phyloP scores from a whole-genome alignment of 37 sponge, comb jelly and placozoan genomes.

The Hexactinellida sp. region DNA sequence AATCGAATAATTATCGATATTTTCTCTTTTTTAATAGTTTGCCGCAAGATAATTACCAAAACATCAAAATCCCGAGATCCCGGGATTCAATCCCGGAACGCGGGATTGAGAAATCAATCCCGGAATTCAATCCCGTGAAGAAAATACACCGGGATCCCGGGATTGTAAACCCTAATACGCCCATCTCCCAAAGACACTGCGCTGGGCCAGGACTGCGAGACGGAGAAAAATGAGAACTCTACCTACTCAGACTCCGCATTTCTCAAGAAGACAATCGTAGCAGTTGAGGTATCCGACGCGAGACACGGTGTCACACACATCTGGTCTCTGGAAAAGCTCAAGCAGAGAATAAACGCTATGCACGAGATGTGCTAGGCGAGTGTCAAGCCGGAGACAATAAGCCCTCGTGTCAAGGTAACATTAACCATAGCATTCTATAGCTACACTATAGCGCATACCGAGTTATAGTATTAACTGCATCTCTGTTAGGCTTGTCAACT shows the following conservation, averaged over 20 bases:
- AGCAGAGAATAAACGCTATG: conserved; percentile 56
- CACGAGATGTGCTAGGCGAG: conserved; percentile 33
- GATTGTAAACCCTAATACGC: too few species aligned
- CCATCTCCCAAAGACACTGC: conserved; percentile 51
- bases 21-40: too few species aligned
- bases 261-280: conserved; percentile 37
- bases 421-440: too few species aligned
- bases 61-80: too few species aligned
- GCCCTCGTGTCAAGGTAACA: background rate
- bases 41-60: too few species aligned
- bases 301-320: conserved; percentile 58
- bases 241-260: background rate
- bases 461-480: background rate
- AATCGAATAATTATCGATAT: too few species aligned
- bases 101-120: too few species aligned
- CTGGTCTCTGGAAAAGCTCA: conserved; percentile 73
- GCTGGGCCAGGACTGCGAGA: conserved; percentile 26
- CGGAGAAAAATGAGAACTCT: background rate
- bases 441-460: background rate
- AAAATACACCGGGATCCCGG: too few species aligned
- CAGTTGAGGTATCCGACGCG: conserved; percentile 60
- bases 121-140: conserved; percentile 48
- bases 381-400: background rate
- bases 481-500: background rate
- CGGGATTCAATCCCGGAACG: too few species aligned